Base-by-base conservation (phyloP, 92 coral and sea anemone genomes). In the Zoanthus solanderi region DNA sequence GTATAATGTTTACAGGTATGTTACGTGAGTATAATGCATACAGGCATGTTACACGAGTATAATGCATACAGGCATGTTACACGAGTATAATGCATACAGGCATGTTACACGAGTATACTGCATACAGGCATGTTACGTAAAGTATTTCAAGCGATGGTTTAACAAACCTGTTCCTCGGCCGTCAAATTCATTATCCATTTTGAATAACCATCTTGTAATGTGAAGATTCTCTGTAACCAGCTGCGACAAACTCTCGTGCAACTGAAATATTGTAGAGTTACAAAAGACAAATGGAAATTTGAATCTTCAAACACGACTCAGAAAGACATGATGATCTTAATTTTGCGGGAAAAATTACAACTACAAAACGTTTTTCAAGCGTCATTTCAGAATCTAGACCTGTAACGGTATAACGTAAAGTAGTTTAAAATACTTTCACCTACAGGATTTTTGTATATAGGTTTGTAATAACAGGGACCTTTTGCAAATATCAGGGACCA, bases 111-210 rank as follows among this genome's bases (percentile, higher is more conserved):
- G 16, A 11, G 16, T 11, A 54, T 65, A 67, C 2, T n/a, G 29
- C 5, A 14, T 29, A 29, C 2, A 11, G 9, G 32, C 8, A 14
- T 9, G 23, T 67, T 18, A 12, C 5, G 15, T n/a, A n/a, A 47
- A 44, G 44, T 76, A 13, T 32, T 37, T 12, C 0, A 5, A 6
- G 29, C 53, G 12, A 16, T 17, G 4, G 7, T 5, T n/a, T 14
- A 74, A 72, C 92, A 37, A 44, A 97, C 99, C 99, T 89, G 98
- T 95, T 77, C 99, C 99, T 87, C 99, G 82, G 18, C 99, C 99
- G 71, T 94, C 98, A 46, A 97, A 97, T 54, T 97, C 99, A 45
- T 91, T 92, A 81, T 97, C 99, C 98, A 97, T 97, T 75, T 97
- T 97, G 52, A 97, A 97, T 34, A 97, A 80, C 99, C 99, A 97